phyloP scores from a whole-genome alignment of 1,140 invertebrate genomes.

The Rhagoletis pomonella region DNA sequence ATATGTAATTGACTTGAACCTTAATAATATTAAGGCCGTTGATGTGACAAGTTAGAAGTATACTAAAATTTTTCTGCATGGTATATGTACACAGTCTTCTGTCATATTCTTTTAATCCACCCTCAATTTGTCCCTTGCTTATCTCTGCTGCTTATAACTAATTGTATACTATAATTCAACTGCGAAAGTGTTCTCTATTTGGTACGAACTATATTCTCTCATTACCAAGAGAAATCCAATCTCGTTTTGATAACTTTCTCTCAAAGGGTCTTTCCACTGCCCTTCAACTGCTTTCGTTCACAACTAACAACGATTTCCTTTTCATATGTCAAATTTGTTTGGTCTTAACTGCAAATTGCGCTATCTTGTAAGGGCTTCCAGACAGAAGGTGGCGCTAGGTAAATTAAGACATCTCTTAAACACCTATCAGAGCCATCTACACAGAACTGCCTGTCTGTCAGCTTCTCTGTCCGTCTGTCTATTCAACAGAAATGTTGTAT shows the following conservation, averaged over 20 bases:
- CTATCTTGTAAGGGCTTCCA: neutral
- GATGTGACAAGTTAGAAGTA: too few species aligned
- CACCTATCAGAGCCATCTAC: constrained; percentile 1
- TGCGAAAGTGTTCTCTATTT: too few species aligned
- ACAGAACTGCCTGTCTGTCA: neutral
- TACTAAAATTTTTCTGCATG: too few species aligned
- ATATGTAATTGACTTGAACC: too few species aligned
- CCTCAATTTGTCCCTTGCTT: too few species aligned
- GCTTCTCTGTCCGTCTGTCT: constrained; percentile 6
- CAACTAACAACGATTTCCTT: constrained; percentile 41
- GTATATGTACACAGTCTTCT: too few species aligned
- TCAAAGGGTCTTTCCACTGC: constrained; percentile 10
- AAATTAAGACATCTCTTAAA: constrained; percentile 38
- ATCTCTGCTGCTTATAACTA: too few species aligned
- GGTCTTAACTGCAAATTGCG: constrained; percentile 44
- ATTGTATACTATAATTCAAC: neutral
- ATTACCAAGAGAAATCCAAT: neutral
- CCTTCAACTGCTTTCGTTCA: neutral
- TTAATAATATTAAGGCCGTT: too few species aligned
- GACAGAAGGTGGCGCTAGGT: neutral
- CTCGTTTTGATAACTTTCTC: neutral
- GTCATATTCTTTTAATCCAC: too few species aligned
- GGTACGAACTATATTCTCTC: neutral
- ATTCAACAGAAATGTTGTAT: neutral
- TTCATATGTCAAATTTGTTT: constrained; percentile 44